A percentile compares a stretch with the other conserved stretches of the same genome.
Conservation (phyloP, 2,888 invertebrate genomes). For the Microctonus aethiopoides region DNA sequence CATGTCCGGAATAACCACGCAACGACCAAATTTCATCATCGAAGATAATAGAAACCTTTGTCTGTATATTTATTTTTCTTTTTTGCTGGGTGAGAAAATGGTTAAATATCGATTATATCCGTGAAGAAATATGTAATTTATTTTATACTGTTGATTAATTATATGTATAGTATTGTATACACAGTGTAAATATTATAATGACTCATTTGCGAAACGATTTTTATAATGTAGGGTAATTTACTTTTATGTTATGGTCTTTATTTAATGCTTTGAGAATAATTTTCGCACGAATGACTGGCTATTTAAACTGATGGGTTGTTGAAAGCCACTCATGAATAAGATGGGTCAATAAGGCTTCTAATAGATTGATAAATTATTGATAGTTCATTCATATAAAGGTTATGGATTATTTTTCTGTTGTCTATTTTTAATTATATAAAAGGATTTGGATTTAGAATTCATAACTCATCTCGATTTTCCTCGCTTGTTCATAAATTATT, state of each 20-base stretch:
- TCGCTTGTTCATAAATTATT: not conserved
- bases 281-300: constrained; percentile 54
- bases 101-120: too few relatives aligned
- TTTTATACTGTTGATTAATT: too few relatives aligned
- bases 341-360: constrained; percentile 45
- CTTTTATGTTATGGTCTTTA: constrained; percentile 16
- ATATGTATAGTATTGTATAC: too few relatives aligned
- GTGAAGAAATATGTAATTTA: too few relatives aligned
- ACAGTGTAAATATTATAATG: not conserved
- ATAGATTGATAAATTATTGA: constrained; percentile 2
- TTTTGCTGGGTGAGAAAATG: not conserved
- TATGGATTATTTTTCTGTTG: not conserved
- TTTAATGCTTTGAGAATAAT: constrained; percentile 49
- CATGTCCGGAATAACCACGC: constrained; percentile 10
- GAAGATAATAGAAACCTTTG: not conserved
- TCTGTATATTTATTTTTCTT: not conserved
- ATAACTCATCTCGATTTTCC: not conserved
- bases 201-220: constrained; percentile 16
- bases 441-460: not conserved
- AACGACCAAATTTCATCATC: constrained; percentile 22
- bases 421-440: too few relatives aligned
- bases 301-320: constrained; percentile 55
- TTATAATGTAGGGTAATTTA: constrained; percentile 12
- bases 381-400: not conserved
- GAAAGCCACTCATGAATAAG: constrained; percentile 55